Base-by-base conservation (phyloP, 2,113 vertebrate genomes). In the Patagioenas fasciata region DNA sequence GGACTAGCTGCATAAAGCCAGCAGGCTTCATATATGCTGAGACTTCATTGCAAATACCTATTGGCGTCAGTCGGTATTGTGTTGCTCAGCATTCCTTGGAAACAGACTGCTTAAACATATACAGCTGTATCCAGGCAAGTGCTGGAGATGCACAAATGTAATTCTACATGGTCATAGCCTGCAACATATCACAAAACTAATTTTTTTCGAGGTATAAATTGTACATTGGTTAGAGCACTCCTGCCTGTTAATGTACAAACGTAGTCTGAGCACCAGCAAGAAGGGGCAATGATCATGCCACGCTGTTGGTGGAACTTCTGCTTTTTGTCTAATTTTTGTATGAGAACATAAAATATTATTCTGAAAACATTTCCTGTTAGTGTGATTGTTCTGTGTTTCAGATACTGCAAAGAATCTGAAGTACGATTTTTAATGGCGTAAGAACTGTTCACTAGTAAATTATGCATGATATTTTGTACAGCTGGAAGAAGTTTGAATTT, bases 401-500 rank as follows among this genome's bases (percentile, higher is more conserved):
- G 14, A 31, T 47, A 13, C 9, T 42, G 5, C 48, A 67, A 79
- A 65, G 21, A 60, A 44, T 57, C 34, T 36, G 26, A 88, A 20
- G 15, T 38, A 80, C 42, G 6, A 61, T 60, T 93, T 80, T 28
- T 71, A 79, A 44, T 67, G 26, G 4, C 3, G 2, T 69, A 79
- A 81, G 54, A 87, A 47, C 8, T 11, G 9, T 50, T 64, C 32
- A 11, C 11, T 85, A 88, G 31, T 26, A 77, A 72, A 36, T 72
- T 72, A 57, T 48, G 10, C 26, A 38, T 51, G 25, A 29, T 57
- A 48, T 77, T 81, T 72, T 85, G 13, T 28, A 85, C 80, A 73
- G 12, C 29, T 94, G n/a, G 79, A 85, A 89, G 34, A 88, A 80
- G 79, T 79, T 48, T 60, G 4, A 31, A 29, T 60, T 90, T 89